These are phyloP conservation scores for Brachypalpus laphriformis DNA, from an alignment of 2,888 invertebrate genomes.

Conservation along the genomic window DNA sequence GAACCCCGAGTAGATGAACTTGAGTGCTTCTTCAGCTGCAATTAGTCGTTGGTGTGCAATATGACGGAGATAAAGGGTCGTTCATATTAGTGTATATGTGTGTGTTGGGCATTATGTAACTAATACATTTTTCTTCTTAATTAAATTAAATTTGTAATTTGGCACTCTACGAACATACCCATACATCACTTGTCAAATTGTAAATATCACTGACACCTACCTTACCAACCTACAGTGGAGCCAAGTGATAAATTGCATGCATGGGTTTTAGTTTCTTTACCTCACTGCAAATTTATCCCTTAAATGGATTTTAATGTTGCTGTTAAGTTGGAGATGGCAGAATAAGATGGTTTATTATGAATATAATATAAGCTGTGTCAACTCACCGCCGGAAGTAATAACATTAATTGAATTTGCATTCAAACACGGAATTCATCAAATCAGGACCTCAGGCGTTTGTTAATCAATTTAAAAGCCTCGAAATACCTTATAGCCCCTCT, in stretches of 20 bases:
- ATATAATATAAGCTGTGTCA: slow-evolving; percentile 16
- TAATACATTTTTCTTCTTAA: slow-evolving; percentile 23
- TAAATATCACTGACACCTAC: slow-evolving; percentile 38
- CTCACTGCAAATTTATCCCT: slow-evolving; percentile 29
- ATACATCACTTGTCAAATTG: slow-evolving; percentile 64
- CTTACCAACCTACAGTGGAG: slow-evolving; percentile 20
- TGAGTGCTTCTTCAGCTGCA: slow-evolving; percentile 60
- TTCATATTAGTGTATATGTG: neutral
- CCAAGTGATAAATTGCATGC: slow-evolving; percentile 31
- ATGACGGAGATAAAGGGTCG: slow-evolving; percentile 39
- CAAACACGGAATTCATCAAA: neutral
- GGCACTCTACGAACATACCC: slow-evolving; percentile 26
- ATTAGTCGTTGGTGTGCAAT: slow-evolving; percentile 57
- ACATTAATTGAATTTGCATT: slow-evolving; percentile 31
- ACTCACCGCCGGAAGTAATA: slow-evolving; percentile 10
- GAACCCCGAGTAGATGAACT: slow-evolving; percentile 49
- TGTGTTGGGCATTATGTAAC: slow-evolving; percentile 15
- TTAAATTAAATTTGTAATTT: slow-evolving; percentile 62
- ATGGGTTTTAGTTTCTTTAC: neutral
- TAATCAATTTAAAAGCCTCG: slow-evolving; percentile 36
- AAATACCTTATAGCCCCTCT: neutral
- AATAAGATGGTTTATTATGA: slow-evolving; percentile 12
- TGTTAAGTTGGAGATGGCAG: slow-evolving; percentile 1
- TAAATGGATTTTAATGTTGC: slow-evolving; percentile 29
- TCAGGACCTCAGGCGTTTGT: neutral